phyloP scores from a whole-genome alignment of 2,888 invertebrate genomes.

The Hydroisotoma schaefferi region DNA sequence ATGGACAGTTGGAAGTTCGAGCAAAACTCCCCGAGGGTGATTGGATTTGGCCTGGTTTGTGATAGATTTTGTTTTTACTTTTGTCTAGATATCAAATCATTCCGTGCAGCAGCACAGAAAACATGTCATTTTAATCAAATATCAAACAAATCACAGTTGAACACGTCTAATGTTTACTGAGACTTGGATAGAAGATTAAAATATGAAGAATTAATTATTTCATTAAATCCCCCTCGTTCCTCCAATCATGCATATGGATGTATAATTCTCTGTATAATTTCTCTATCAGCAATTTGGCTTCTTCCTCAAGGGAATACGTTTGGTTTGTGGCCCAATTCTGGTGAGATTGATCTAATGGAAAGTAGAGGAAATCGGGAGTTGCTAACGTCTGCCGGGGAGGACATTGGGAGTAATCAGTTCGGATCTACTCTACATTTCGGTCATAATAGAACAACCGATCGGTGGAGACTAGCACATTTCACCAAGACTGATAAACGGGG shows the following conservation, averaged over 20 bases:
- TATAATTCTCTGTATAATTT: background rate
- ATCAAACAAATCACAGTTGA: too few relatives aligned
- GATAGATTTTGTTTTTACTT: background rate
- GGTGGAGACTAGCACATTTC: slow-evolving; percentile 30
- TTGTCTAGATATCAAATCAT: too few relatives aligned
- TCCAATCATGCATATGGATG: background rate
- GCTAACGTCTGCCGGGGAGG: slow-evolving; percentile 15
- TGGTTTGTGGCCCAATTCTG: slow-evolving; percentile 32
- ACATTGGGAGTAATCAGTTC: slow-evolving; percentile 31
- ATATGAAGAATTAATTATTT: too few relatives aligned
- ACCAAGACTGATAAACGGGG: slow-evolving; percentile 17
- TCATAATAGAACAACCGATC: slow-evolving; percentile 29
- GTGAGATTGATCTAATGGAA: slow-evolving; percentile 37
- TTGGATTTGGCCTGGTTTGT: slow-evolving; percentile 37
- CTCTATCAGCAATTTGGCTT: slow-evolving; percentile 27
- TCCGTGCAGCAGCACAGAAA: too few relatives aligned
- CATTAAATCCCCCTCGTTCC: background rate
- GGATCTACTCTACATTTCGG: slow-evolving; percentile 34
- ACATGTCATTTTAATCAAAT: too few relatives aligned
- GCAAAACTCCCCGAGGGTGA: slow-evolving; percentile 28
- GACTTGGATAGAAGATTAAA: too few relatives aligned
- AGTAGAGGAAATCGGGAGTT: slow-evolving; percentile 25
- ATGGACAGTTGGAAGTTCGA: slow-evolving; percentile 29
- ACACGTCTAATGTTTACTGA: too few relatives aligned
- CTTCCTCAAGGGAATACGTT: slow-evolving; percentile 30